Base-by-base conservation (phyloP, 2,797 vertebrate species). In the Girardinus metallicus region DNA sequence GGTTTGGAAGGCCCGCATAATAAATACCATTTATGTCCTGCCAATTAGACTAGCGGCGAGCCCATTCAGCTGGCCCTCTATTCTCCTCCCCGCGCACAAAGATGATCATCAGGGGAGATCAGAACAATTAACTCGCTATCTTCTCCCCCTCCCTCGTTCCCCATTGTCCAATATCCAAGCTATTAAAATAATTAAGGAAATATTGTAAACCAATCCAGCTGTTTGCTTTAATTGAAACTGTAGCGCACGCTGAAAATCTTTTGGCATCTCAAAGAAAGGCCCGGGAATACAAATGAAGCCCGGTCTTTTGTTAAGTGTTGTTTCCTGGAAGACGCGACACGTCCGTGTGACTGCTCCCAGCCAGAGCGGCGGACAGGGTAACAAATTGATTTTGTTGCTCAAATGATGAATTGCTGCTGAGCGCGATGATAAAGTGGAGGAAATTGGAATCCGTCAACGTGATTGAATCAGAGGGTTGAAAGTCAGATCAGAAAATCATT, bases 101-200 rank as follows among this genome's bases (percentile, higher is more conserved):
- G 93, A 94, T 93, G 93, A 94, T 95, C 93, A 94, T 94, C 93
- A 86, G 89, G 94, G 92, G 91, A 94, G 93, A 95, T 95, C 94
- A 93, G 92, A 94, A 95, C 94, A 93, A 95, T 95, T 95, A 95
- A 92, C 93, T 93, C 89, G 83, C 92, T 93, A 93, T 93, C 92
- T 90, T 87, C 91, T 88, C 90, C 90, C 87, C 86, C 85, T 85
- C 91, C 86, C 83, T 84, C 84, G 87, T 85, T 91, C 90, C 89
- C 91, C 88, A 93, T 94, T 93, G 93, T 93, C 86, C 91, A 93
- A 94, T 94, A 93, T 93, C 92, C 91, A 86, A 91, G 89, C 92
- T 90, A 94, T 94, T 95, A 94, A 93, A 95, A 95, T 95, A 94
- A 95, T 95, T 94, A 95, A 94, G 94, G 90, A 94, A 94, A 95